Conservation (phyloP, 2,888 invertebrate genomes). For the Blomia tropicalis region DNA sequence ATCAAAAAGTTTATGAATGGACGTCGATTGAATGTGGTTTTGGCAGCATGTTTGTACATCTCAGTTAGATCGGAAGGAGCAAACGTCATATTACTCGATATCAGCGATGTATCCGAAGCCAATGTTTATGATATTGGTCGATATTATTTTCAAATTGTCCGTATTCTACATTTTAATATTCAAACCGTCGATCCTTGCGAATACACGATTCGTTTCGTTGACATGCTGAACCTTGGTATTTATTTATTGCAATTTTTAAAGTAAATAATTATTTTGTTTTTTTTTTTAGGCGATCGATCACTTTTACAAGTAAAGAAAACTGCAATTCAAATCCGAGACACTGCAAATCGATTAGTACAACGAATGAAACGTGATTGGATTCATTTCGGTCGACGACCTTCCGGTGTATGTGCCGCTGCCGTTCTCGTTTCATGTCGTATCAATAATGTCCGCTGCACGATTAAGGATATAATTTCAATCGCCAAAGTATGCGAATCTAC, state of each 20-base stretch:
- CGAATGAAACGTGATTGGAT: slow-evolving; percentile 97
- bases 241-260: not conserved
- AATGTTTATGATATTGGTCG: slow-evolving; percentile 89
- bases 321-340: slow-evolving; percentile 42
- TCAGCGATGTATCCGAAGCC: slow-evolving; percentile 39
- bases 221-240: slow-evolving; percentile 58
- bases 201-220: slow-evolving; percentile 84
- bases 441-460: slow-evolving; percentile 72
- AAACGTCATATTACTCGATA: slow-evolving; percentile 51
- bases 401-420: slow-evolving; percentile 96
- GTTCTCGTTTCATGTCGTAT: slow-evolving; percentile 80
- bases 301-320: slow-evolving; percentile 62
- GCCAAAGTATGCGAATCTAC: slow-evolving; percentile 91
- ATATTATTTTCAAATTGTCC: slow-evolving; percentile 71
- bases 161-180: slow-evolving; percentile 73
- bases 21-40: slow-evolving; percentile 41
- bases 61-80: slow-evolving; percentile 89
- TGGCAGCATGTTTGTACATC: slow-evolving; percentile 93
- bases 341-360: slow-evolving; percentile 78
- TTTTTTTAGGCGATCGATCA: slow-evolving; percentile 53
- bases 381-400: slow-evolving; percentile 84
- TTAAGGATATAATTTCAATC: slow-evolving; percentile 73
- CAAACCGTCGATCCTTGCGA: slow-evolving; percentile 86
- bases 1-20: slow-evolving; percentile 14
- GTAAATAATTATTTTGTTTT: not conserved